A percentile compares a stretch with the other conserved stretches of the same genome.
phyloP scores from a whole-genome alignment of 2,113 vertebrate genomes.

The Esox niger region DNA sequence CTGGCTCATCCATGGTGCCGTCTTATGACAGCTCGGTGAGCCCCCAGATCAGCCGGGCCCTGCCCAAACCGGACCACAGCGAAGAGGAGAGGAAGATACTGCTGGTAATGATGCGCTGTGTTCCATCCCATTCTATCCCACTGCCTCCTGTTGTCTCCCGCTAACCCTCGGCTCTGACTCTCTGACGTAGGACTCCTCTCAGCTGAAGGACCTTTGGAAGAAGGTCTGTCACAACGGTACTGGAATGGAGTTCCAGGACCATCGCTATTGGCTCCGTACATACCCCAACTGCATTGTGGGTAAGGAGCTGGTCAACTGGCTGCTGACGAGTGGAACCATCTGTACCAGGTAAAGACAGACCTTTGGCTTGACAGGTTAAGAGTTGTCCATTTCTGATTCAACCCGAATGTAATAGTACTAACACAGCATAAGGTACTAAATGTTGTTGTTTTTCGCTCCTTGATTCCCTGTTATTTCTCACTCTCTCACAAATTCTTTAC shows the following conservation, averaged over 20 bases:
- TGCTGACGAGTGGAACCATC: slow-evolving; percentile 93
- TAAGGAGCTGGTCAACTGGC: slow-evolving; percentile 97
- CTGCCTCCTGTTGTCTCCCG: neutral
- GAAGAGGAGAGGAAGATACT: slow-evolving; percentile 97
- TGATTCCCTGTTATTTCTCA: neutral
- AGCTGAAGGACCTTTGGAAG: slow-evolving; percentile 96
- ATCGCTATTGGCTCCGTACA: slow-evolving; percentile 95
- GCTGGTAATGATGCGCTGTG: slow-evolving; percentile 72
- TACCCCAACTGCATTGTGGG: slow-evolving; percentile 98
- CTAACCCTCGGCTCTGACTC: neutral
- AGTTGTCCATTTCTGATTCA: neutral
- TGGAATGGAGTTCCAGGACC: slow-evolving; percentile 99
- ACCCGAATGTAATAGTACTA: neutral
- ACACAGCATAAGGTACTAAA: neutral
- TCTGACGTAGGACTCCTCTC: slow-evolving; percentile 85
- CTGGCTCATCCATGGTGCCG: slow-evolving; percentile 86
- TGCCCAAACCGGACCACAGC: slow-evolving; percentile 82
- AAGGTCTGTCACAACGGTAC: slow-evolving; percentile 96
- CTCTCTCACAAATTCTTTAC: too few relatives aligned
- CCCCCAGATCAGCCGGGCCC: slow-evolving; percentile 83
- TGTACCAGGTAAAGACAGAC: slow-evolving; percentile 78
- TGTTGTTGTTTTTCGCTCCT: neutral
- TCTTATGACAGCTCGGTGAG: slow-evolving; percentile 90
- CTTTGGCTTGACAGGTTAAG: neutral
- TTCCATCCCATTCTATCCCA: neutral